phyloP scores from a whole-genome alignment of 1,140 invertebrate species.

The Amphibalanus amphitrite region DNA sequence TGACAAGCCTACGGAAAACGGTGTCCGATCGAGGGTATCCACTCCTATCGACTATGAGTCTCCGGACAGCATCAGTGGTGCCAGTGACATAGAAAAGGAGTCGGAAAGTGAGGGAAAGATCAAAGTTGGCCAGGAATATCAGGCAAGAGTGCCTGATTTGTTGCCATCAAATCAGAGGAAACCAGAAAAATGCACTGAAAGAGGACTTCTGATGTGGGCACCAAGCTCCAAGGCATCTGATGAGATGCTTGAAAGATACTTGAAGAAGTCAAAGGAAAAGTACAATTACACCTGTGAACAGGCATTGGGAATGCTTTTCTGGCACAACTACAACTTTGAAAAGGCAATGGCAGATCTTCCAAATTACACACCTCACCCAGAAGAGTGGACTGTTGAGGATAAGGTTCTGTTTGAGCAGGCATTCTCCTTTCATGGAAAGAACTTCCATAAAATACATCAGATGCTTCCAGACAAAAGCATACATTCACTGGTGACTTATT shows the following conservation, averaged over 20 bases:
- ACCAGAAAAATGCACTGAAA: slow-evolving; percentile 41
- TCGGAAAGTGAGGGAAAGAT: slow-evolving; percentile 1
- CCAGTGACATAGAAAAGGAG: neutral
- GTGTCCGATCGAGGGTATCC: neutral
- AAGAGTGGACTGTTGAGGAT: slow-evolving; percentile 96
- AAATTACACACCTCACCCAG: slow-evolving; percentile 93
- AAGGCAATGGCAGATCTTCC: slow-evolving; percentile 78
- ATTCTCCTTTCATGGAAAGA: slow-evolving; percentile 95
- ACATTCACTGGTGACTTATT: slow-evolving; percentile 88
- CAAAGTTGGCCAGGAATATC: neutral
- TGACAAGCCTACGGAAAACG: neutral
- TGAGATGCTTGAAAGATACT: slow-evolving; percentile 82
- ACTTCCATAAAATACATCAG: slow-evolving; percentile 89
- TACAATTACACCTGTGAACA: slow-evolving; percentile 96
- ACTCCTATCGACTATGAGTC: neutral
- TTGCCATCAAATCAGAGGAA: neutral
- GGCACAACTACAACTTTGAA: slow-evolving; percentile 93
- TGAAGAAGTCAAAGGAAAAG: slow-evolving; percentile 87
- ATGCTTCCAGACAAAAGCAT: slow-evolving; percentile 97
- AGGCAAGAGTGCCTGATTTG: neutral
- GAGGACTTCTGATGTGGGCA: slow-evolving; percentile 87
- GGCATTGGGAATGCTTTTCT: slow-evolving; percentile 91
- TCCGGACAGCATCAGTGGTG: neutral
- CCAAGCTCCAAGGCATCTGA: slow-evolving; percentile 74
- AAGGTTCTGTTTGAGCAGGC: slow-evolving; percentile 96